These are phyloP conservation scores for Catharus ustulatus DNA, from an alignment of 2,797 vertebrate species.

Conservation along the genomic window DNA sequence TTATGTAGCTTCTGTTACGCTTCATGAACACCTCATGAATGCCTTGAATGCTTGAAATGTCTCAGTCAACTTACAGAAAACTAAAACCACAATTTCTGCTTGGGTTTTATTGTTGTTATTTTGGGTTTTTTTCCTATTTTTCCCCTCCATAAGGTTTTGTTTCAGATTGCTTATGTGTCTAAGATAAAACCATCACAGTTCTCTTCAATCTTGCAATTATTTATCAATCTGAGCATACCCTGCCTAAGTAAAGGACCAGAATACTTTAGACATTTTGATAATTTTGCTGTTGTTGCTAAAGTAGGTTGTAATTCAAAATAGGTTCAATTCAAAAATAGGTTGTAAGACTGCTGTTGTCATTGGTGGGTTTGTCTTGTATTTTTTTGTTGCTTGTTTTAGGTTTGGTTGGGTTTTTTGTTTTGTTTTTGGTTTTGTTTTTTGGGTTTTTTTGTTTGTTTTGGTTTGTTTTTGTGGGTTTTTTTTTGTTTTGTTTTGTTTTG, in stretches of 20 bases:
- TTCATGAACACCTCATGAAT: constrained; percentile 27
- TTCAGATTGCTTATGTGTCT: not conserved
- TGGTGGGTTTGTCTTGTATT: not conserved
- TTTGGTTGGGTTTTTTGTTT: no score
- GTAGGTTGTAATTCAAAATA: not conserved
- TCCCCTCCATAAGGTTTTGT: not conserved
- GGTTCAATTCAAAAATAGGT: not conserved
- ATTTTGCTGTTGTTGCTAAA: not conserved
- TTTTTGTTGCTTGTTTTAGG: no score
- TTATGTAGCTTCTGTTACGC: constrained; percentile 26
- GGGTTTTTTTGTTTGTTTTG: no score
- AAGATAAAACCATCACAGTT: not conserved
- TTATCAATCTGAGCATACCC: not conserved
- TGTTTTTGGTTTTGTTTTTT: not conserved
- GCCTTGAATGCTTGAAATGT: constrained; percentile 24
- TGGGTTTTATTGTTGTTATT: not conserved
- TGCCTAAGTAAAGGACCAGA: not conserved
- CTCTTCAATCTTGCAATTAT: not conserved
- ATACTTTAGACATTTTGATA: not conserved
- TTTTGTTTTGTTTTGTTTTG: no score
- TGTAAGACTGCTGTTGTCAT: not conserved
- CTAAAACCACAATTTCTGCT: not conserved
- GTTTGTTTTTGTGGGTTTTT: no score
- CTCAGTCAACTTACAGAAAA: not conserved
- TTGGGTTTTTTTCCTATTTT: accelerated